These are phyloP conservation scores for Cantharis nigra DNA, from an alignment of 2,888 invertebrate species.

Conservation along the genomic window DNA sequence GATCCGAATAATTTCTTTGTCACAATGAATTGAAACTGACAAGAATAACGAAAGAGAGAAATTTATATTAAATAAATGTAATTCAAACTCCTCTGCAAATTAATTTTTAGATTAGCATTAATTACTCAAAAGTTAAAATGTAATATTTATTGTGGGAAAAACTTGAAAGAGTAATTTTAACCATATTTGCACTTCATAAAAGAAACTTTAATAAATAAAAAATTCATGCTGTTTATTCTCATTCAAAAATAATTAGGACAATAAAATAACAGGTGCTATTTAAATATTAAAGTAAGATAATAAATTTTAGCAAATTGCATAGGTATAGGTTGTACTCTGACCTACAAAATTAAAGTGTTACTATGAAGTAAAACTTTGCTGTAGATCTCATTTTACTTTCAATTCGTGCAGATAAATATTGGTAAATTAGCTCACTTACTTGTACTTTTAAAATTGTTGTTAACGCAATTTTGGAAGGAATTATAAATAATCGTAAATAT, in stretches of 20 bases:
- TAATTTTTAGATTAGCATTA: neutral
- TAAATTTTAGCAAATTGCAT: neutral
- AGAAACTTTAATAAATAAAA: neutral
- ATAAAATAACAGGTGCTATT: neutral
- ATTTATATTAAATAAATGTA: neutral
- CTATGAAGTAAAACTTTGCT: neutral
- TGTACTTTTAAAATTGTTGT: neutral
- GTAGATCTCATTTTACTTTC: neutral
- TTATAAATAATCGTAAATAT: neutral
- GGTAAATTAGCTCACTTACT: neutral
- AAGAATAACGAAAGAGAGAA: neutral
- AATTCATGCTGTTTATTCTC: neutral
- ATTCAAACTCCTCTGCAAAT: neutral
- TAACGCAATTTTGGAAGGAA: neutral
- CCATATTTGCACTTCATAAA: neutral
- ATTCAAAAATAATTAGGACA: neutral
- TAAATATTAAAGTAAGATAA: neutral
- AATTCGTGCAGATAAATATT: neutral
- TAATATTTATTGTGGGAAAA: neutral
- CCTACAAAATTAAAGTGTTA: neutral
- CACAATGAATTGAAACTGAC: neutral
- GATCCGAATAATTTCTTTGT: neutral
- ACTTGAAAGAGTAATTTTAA: neutral
- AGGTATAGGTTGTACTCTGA: neutral
- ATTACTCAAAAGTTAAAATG: neutral